Evolutionary conservation across 2,888 invertebrate genomes (phyloP), one percentile per base, ranked within the genome.

Genomic region (Sphinx pinastri): DNA sequence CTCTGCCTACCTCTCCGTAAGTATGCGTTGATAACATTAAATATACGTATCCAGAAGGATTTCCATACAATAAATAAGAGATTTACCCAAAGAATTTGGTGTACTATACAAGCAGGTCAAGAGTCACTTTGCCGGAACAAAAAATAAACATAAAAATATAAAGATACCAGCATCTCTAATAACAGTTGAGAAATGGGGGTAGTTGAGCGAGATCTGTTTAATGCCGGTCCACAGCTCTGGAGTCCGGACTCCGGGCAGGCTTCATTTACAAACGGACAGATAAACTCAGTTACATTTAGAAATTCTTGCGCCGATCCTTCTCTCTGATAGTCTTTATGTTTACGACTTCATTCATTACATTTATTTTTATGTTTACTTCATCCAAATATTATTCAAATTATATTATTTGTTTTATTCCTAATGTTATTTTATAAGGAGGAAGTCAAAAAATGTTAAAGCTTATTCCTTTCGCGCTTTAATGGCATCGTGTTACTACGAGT

Each of bases 301-400:
- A 83, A 81, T 84, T 81, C 76, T 81, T 82, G 81, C 83, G 82
- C 82, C 84, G 82, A 84, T 84, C 81, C 79, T 81, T 81, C 82
- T 80, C 76, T 79, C 19, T 19, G 82, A 82, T 81, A 81, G 78
- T 60, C 74, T 75, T 79, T 76, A 79, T 82, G 80, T 79, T 76
- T 78, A 75, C 47, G 60, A 63, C 19, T 77, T 77, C 78, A 79
- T 76, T 81, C 74, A 74, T 80, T 77, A 74, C 74, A 79, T 78
- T 73, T 55, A 19, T 57, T 55, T 10, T 57, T 57, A 25, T 57
- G 13, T 57, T 25, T 5, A 55, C 16, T 16, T 25, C 1, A 19
- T 25, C 25, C 25, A 57, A 25, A 25, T 38, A 8, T 38, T 38
- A 38, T 8, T 38, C 38, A 38, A 38, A 38, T 38, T 38, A 38